Conservation (phyloP, 2,888 invertebrate species). For the Tribolium freemani region DNA sequence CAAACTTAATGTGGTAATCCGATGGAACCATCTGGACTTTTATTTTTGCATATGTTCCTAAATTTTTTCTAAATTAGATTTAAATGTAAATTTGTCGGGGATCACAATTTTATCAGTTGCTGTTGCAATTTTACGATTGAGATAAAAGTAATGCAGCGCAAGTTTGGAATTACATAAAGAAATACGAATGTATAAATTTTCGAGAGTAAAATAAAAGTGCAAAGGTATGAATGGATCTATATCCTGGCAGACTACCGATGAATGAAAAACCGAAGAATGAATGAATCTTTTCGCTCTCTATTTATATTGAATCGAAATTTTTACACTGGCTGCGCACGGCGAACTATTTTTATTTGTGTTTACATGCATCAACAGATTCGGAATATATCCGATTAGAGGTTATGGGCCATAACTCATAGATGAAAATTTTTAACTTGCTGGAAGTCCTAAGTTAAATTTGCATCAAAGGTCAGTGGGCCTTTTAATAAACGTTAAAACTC, state of each 20-base stretch:
- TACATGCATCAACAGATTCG: slow-evolving; percentile 29
- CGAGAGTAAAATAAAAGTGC: slow-evolving; percentile 10
- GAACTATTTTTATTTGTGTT: slow-evolving; percentile 34
- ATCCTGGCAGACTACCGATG: slow-evolving; percentile 15
- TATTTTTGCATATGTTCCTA: slow-evolving; percentile 2
- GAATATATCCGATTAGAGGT: slow-evolving; percentile 18
- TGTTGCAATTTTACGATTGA: slow-evolving; percentile 1
- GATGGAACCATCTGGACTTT: slow-evolving; percentile 15
- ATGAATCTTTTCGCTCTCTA: slow-evolving; percentile 27
- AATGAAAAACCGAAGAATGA: slow-evolving; percentile 30
- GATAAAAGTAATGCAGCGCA: slow-evolving; percentile 4
- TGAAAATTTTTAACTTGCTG: background rate
- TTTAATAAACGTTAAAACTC: slow-evolving; percentile 6
- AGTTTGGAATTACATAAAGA: background rate
- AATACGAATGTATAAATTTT: slow-evolving; percentile 1
- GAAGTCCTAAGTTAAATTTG: background rate
- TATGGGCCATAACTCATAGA: slow-evolving; percentile 4
- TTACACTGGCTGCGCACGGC: slow-evolving; percentile 20
- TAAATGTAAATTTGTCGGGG: background rate
- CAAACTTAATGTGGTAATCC: slow-evolving; percentile 20
- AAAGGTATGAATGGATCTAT: slow-evolving; percentile 26
- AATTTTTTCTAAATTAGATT: background rate
- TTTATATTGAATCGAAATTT: slow-evolving; percentile 37
- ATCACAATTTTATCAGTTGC: slow-evolving; percentile 8
- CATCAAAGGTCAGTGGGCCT: background rate